Conservation (phyloP, 2,113 vertebrate genomes). For the Tonatia bakeri region DNA sequence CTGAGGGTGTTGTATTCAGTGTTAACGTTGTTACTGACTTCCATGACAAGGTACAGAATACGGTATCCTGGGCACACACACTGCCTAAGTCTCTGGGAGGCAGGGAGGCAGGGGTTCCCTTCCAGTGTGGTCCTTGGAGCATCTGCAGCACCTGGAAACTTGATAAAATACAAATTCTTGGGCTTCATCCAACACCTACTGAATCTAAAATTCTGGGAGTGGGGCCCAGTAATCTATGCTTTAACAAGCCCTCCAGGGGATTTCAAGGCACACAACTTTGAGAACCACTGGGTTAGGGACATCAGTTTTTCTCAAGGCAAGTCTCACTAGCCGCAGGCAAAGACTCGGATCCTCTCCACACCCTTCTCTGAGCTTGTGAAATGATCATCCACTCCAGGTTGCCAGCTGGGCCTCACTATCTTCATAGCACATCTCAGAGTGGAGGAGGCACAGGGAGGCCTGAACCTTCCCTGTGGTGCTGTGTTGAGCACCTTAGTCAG, state of each 20-base stretch:
- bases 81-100: not conserved
- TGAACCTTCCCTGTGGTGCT: not conserved
- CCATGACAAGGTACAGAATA: not conserved
- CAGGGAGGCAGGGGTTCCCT: not conserved
- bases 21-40: not conserved
- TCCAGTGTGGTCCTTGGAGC: not conserved
- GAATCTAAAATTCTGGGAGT: not conserved
- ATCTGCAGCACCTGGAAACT: not conserved
- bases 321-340: not conserved
- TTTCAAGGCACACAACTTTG: not conserved
- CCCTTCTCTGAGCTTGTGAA: not conserved
- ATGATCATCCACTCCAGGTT: not conserved
- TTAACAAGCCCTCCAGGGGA: not conserved
- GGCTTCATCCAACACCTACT: not conserved
- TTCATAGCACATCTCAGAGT: not conserved
- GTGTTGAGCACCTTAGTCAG: not conserved
- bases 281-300: not conserved
- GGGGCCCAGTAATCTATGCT: not conserved
- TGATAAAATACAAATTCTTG: not conserved
- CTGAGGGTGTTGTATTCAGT: not conserved
- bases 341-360: not conserved
- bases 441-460: not conserved
- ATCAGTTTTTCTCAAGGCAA: not conserved
- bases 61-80: not conserved
- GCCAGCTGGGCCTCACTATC: not conserved